These are phyloP conservation scores for Coendou prehensilis DNA, from an alignment of 2,797 vertebrate species.

Conservation along the genomic window DNA sequence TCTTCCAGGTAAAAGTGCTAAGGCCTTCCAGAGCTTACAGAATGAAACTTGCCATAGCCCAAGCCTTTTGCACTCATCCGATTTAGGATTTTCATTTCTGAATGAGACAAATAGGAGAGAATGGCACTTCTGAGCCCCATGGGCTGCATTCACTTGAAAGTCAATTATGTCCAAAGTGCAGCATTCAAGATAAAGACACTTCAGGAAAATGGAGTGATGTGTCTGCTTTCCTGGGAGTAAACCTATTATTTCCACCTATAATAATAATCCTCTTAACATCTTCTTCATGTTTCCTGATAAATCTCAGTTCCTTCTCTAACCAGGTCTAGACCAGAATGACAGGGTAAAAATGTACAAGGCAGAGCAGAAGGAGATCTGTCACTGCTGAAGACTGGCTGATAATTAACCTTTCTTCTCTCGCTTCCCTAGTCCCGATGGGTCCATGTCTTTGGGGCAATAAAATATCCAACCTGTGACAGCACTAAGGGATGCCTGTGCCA, in stretches of 20 bases:
- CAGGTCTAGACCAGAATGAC: background rate
- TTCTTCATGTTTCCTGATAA: constrained; percentile 49
- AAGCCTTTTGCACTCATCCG: background rate
- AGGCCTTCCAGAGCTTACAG: constrained; percentile 19
- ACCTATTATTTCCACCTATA: constrained; percentile 64
- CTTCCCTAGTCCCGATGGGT: background rate
- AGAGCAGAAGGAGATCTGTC: background rate
- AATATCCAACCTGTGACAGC: constrained; percentile 11
- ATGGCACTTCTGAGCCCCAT: background rate
- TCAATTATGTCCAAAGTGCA: constrained; percentile 54
- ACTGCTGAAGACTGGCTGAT: background rate
- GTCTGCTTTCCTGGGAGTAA: constrained; percentile 59
- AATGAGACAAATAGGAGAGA: constrained; percentile 54
- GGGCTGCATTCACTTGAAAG: constrained; percentile 56
- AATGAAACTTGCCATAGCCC: background rate
- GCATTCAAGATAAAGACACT: constrained; percentile 66
- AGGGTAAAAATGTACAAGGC: background rate
- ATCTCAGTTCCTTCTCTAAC: constrained; percentile 3
- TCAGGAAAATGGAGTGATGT: constrained; percentile 14
- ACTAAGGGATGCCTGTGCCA: background rate
- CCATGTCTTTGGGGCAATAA: constrained; percentile 36
- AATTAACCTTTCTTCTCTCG: constrained; percentile 32
- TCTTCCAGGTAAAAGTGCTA: background rate
- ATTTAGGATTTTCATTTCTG: constrained; percentile 32
- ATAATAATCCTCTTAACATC: constrained; percentile 49